These are phyloP conservation scores for Micromys minutus DNA, from an alignment of 2,113 vertebrate species.

Conservation along the genomic window DNA sequence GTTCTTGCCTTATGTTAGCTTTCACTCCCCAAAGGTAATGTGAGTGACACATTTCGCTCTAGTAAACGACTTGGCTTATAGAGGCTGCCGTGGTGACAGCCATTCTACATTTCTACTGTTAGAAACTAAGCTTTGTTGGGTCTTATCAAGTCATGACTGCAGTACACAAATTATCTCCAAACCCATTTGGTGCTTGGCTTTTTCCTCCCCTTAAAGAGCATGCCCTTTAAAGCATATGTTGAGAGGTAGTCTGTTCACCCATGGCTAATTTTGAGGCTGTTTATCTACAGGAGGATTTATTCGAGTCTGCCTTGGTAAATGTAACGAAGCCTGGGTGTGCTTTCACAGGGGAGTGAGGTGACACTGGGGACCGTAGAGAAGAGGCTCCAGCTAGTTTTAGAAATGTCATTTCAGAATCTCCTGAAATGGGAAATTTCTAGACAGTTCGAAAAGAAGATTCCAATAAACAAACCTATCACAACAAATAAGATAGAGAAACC, in stretches of 20 bases:
- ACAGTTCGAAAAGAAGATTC: slow-evolving; percentile 74
- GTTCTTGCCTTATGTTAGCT: slow-evolving; percentile 25
- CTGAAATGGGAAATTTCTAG: slow-evolving; percentile 77
- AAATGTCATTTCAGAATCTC: slow-evolving; percentile 78
- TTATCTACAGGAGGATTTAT: slow-evolving; percentile 79
- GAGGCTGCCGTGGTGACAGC: background rate
- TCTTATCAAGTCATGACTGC: slow-evolving; percentile 73
- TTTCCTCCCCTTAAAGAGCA: slow-evolving; percentile 70
- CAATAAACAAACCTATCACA: slow-evolving; percentile 74
- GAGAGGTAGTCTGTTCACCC: slow-evolving; percentile 61
- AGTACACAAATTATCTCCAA: slow-evolving; percentile 72
- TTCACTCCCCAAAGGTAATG: slow-evolving; percentile 33
- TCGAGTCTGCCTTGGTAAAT: slow-evolving; percentile 73
- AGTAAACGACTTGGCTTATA: slow-evolving; percentile 53
- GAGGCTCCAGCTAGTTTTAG: slow-evolving; percentile 59
- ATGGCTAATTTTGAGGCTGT: slow-evolving; percentile 79
- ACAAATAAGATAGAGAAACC: slow-evolving; percentile 76
- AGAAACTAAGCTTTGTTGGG: slow-evolving; percentile 57
- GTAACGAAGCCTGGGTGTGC: slow-evolving; percentile 67
- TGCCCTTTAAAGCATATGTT: slow-evolving; percentile 71
- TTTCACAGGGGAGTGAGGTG: slow-evolving; percentile 64
- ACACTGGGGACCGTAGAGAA: slow-evolving; percentile 58
- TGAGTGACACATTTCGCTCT: slow-evolving; percentile 21
- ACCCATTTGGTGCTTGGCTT: slow-evolving; percentile 65
- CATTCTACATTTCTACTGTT: slow-evolving; percentile 21